Evolutionary conservation across 2,888 invertebrate species (phyloP).

Genomic region (Chesias legatella): DNA sequence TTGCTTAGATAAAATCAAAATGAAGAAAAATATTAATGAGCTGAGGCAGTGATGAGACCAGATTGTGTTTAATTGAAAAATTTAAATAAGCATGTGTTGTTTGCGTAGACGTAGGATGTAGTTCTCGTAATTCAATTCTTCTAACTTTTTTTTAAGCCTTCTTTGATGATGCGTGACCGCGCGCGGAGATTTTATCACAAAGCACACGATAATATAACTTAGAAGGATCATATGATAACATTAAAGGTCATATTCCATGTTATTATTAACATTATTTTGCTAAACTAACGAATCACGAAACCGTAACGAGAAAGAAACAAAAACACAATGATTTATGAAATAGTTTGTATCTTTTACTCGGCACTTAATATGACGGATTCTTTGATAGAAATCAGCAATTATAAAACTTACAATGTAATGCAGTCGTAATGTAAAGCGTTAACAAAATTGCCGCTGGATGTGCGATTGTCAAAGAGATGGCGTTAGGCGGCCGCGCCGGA

Average conservation of each 20-base stretch:
- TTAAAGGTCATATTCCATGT: conserved; percentile 6
- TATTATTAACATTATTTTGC: conserved; percentile 1
- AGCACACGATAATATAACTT: conserved; percentile 41
- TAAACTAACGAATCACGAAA: conserved; percentile 5
- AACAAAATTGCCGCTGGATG: conserved; percentile 10
- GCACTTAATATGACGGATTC: not conserved
- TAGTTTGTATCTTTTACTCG: not conserved
- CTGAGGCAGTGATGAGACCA: no score
- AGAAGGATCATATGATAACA: conserved; percentile 38
- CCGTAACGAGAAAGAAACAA: conserved; percentile 5
- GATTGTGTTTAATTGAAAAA: no score
- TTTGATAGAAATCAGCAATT: conserved; percentile 1
- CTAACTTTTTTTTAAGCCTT: no score
- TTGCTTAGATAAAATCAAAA: no score
- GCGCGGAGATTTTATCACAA: conserved; percentile 50
- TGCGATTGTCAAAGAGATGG: conserved; percentile 18
- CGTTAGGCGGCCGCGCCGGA: conserved; percentile 6
- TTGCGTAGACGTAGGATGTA: no score
- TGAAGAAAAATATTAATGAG: no score
- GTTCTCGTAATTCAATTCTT: no score
- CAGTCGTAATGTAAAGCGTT: conserved; percentile 12
- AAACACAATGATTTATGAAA: conserved; percentile 5
- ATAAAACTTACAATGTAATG: conserved; percentile 5
- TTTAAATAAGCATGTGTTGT: no score
- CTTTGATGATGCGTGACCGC: conserved; percentile 45